Evolutionary conservation across 2,888 invertebrate genomes (phyloP), one percentile per base, ranked within the genome.

Genomic region (Nomada flava): DNA sequence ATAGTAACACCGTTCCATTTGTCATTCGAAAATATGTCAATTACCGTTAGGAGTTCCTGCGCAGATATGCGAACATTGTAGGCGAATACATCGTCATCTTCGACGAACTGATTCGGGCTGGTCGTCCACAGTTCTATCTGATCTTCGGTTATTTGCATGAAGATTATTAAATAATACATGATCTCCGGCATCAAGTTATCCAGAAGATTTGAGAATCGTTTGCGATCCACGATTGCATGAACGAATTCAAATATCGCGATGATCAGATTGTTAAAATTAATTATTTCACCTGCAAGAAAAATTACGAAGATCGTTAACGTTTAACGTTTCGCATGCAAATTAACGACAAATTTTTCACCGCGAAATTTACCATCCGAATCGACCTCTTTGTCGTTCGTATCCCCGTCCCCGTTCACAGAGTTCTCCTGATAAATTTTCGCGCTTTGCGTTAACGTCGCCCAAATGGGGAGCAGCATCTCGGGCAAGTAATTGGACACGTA

Each of bases 121-220:
- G 94, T 94, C 59, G 94, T 94, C 96, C 96, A 96, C 55, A 94
- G 91, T 80, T 95, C 94, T 57, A 95, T 95, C 94, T 96, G 96
- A 82, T 96, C 96, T 84, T 96, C 95, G 0, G 96, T 96, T 75
- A 96, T 96, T 94, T 96, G 96, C 94, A 96, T 96, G 88, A 96
- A 96, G 23, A 96, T 94, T 69, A 96, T 95, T 64, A 96, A 94
- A 81, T 96, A 96, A 89, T 96, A 96, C 76, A 96, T 94, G 11
- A 96, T 93, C 90, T 96, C 96, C 29, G 95, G 94, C 67, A 96
- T 91, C 0, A 96, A 95, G 88, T 95, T 95, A 87, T 95, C 95
- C 15, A 96, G 94, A 13, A 95, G 94, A 72, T 94, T 93, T 11
- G 95, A 94, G 83, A 96, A 95, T 87, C 95, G 95, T 63, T 95